Conservation (phyloP, 2,797 vertebrate genomes). For the Alectoris magna region DNA sequence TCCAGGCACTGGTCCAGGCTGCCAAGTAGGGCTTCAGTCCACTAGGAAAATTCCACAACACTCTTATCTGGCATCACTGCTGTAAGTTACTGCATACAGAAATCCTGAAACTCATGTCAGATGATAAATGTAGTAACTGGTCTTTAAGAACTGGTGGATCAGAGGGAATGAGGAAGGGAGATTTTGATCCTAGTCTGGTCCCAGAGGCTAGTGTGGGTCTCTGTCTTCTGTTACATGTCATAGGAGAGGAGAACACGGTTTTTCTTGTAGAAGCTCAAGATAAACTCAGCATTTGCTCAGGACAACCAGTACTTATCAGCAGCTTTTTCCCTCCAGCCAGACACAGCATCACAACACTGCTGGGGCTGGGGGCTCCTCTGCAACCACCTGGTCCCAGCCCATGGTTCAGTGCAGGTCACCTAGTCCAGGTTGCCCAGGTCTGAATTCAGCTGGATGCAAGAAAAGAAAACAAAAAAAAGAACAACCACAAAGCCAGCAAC, state of each 20-base stretch:
- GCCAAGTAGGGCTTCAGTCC: background rate
- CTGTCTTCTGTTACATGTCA: background rate
- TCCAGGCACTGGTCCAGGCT: background rate
- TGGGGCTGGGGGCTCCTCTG: background rate
- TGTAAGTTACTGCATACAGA: background rate
- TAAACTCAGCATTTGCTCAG: background rate
- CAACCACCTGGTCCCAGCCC: background rate
- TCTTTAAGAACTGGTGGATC: background rate
- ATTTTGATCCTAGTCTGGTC: background rate
- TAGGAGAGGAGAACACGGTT: background rate
- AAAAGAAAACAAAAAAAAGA: background rate
- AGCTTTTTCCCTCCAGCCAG: background rate
- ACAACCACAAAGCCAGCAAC: background rate
- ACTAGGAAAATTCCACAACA: conserved; percentile 34
- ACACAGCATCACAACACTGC: background rate
- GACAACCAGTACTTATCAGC: background rate
- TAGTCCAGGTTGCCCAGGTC: background rate
- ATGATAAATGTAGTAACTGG: background rate
- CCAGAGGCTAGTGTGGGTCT: background rate
- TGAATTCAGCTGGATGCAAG: background rate
- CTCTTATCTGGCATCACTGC: background rate
- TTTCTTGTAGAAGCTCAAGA: background rate
- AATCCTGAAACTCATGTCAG: background rate
- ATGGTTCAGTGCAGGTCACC: background rate
- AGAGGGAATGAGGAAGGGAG: background rate